Evolutionary conservation across 92 coral and sea anemone species (phyloP).

Genomic region (Parazoanthus atlanticus): DNA sequence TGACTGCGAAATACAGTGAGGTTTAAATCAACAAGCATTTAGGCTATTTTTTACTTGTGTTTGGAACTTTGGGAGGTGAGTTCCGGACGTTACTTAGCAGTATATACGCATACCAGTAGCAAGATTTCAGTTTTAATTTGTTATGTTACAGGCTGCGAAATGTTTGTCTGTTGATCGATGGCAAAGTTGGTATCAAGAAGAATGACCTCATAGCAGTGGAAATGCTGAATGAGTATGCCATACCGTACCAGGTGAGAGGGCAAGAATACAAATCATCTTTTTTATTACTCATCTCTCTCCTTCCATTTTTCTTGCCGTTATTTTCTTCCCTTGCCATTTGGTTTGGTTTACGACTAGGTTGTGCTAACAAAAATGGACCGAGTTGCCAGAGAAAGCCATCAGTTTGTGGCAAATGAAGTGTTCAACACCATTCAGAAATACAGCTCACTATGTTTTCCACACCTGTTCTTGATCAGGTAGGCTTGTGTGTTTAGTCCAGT

Average conservation of each 20-base stretch:
- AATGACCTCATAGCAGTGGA: constrained; percentile 85
- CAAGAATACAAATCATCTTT: background rate
- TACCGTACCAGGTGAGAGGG: constrained; percentile 73
- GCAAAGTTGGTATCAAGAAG: constrained; percentile 80
- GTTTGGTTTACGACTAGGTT: constrained; percentile 45
- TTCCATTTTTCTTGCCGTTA: background rate
- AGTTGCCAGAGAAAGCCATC: constrained; percentile 55
- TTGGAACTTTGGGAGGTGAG: too few relatives aligned
- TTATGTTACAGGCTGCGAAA: constrained; percentile 60
- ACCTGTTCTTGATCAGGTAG: constrained; percentile 80
- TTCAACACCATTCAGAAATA: constrained; percentile 50
- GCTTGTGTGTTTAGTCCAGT: background rate
- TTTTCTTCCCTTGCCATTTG: background rate
- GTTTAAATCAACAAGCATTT: too few relatives aligned
- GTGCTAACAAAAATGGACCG: constrained; percentile 82
- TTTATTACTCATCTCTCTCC: background rate
- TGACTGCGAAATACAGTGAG: too few relatives aligned
- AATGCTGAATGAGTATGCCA: constrained; percentile 78
- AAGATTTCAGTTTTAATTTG: background rate
- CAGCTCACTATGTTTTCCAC: constrained; percentile 73
- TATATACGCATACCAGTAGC: background rate
- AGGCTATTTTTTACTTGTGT: too few relatives aligned
- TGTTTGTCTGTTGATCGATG: constrained; percentile 82
- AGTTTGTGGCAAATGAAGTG: constrained; percentile 53
- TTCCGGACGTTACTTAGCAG: background rate